These are phyloP conservation scores for Dissostichus mawsoni DNA, from an alignment of 2,113 vertebrate genomes.

Conservation along the genomic window DNA sequence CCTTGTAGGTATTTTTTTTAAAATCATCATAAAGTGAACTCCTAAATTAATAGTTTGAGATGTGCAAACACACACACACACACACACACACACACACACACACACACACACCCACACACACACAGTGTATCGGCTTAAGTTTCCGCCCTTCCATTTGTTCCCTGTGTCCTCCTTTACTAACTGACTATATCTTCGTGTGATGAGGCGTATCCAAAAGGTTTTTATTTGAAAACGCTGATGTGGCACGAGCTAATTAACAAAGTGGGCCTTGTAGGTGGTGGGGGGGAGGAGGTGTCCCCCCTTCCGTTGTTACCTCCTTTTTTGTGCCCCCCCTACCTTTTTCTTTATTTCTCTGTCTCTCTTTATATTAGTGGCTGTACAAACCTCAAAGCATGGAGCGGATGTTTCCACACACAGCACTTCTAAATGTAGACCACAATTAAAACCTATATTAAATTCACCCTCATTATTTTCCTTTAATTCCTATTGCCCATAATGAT, in stretches of 20 bases:
- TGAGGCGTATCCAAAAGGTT: conserved; percentile 87
- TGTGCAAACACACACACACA: not conserved
- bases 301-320: conserved; percentile 52
- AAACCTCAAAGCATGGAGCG: conserved; percentile 74
- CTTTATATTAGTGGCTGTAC: conserved; percentile 60
- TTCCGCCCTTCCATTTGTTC: not conserved
- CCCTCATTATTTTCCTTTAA: conserved; percentile 62
- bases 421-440: conserved; percentile 80
- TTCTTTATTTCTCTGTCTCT: conserved; percentile 36
- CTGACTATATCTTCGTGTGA: conserved; percentile 79
- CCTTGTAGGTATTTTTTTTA: no score
- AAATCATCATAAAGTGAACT: not conserved
- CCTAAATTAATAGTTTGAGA: not conserved
- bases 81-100: no score
- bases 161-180: conserved; percentile 56
- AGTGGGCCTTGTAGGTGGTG: conserved; percentile 81
- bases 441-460: conserved; percentile 60
- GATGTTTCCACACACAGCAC: conserved; percentile 76
- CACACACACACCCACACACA: no score
- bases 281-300: conserved; percentile 71
- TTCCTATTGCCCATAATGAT: conserved; percentile 72
- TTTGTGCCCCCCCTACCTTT: conserved; percentile 28
- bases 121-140: not conserved
- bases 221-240: conserved; percentile 91
- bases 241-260: conserved; percentile 90